Evolutionary conservation across 2,113 vertebrate species (phyloP).

Genomic region (Galeopterus variegatus): DNA sequence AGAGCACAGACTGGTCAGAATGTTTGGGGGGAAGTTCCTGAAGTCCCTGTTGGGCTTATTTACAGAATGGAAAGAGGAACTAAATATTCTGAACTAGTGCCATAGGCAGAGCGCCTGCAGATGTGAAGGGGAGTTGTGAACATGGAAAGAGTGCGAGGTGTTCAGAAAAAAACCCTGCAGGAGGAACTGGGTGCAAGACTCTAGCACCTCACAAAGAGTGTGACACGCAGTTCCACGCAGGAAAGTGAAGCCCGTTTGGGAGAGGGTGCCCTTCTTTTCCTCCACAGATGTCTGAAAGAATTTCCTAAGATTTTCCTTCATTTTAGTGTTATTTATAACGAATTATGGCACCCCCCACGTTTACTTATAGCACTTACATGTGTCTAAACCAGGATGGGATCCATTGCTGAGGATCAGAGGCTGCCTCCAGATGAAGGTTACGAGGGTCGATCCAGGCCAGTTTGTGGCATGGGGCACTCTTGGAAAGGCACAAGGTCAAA

Average conservation of each 20-base stretch:
- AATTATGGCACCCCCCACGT: not conserved
- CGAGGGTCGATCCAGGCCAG: rapidly evolving
- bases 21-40: not conserved
- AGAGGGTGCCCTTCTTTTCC: not conserved
- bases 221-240: rapidly evolving
- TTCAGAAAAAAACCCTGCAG: no score
- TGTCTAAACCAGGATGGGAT: not conserved
- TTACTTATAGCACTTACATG: not conserved
- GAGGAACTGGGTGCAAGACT: rapidly evolving
- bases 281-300: not conserved
- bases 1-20: not conserved
- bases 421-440: not conserved
- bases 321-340: not conserved
- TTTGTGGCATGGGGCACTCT: not conserved
- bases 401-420: not conserved
- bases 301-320: not conserved
- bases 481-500: conserved; percentile 50
- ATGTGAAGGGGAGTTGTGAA: not conserved
- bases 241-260: rapidly evolving
- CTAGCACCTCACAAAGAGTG: no score
- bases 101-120: rapidly evolving
- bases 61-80: not conserved
- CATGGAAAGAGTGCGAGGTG: not conserved
- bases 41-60: not conserved
- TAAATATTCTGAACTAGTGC: not conserved